Conservation (phyloP, 1,140 invertebrate genomes). For the Drosophila micromelanica region DNA sequence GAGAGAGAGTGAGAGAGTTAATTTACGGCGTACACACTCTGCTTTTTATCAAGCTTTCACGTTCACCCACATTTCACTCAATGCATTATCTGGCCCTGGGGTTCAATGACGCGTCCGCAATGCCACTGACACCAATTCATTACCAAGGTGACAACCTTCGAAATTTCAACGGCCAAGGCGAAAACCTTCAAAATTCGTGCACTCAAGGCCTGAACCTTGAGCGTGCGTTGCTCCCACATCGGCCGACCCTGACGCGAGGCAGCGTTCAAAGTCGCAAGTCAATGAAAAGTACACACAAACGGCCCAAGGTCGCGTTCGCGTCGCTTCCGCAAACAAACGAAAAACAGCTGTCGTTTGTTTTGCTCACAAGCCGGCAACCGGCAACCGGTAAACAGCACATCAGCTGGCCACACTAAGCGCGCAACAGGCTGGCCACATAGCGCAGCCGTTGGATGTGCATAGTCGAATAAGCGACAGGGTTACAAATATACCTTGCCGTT, state of each 20-base stretch:
- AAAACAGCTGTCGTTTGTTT: slow-evolving; percentile 32
- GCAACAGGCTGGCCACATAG: slow-evolving; percentile 29
- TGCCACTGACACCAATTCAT: slow-evolving; percentile 69
- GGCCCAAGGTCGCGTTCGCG: slow-evolving; percentile 52
- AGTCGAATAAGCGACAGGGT: slow-evolving; percentile 4
- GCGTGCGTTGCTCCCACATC: slow-evolving; percentile 68
- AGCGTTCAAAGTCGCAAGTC: slow-evolving; percentile 64
- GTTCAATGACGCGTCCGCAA: slow-evolving; percentile 52
- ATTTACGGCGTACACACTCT: background rate
- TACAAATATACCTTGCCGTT: background rate
- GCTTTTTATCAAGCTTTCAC: slow-evolving; percentile 29
- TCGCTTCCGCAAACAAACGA: slow-evolving; percentile 62
- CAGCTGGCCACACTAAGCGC: slow-evolving; percentile 26
- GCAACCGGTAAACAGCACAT: slow-evolving; percentile 24
- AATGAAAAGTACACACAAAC: slow-evolving; percentile 52
- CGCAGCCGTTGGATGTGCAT: slow-evolving; percentile 11
- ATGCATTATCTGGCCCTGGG: slow-evolving; percentile 56
- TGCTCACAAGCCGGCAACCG: slow-evolving; percentile 50
- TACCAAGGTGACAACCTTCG: slow-evolving; percentile 71
- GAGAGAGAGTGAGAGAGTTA: slow-evolving; percentile 7
- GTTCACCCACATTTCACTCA: slow-evolving; percentile 46
- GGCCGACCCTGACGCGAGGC: slow-evolving; percentile 54
- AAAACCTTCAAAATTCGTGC: slow-evolving; percentile 74
- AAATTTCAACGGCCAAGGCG: slow-evolving; percentile 66
- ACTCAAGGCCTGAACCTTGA: slow-evolving; percentile 74